Percentiles rank a stretch among this genome's conserved stretches.
phyloP scores from a whole-genome alignment of 2,888 invertebrate species.

The Ypsolopha scabrella region DNA sequence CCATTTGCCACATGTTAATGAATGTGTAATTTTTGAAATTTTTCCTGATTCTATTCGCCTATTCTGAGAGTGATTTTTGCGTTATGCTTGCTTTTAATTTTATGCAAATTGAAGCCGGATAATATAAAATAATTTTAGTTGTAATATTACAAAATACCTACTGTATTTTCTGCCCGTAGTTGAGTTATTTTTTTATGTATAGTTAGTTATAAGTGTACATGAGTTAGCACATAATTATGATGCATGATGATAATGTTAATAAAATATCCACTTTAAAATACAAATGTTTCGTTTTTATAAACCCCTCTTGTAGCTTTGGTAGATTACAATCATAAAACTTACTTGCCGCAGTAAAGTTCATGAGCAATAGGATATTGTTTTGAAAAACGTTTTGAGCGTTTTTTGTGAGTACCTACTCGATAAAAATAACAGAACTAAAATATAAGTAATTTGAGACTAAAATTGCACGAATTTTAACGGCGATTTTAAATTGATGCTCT shows the following conservation, averaged over 20 bases:
- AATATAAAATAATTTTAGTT: slow-evolving; percentile 53
- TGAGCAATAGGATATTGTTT: too few species aligned
- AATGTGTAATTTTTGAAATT: not conserved
- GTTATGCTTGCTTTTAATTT: slow-evolving; percentile 58
- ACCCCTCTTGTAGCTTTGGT: too few species aligned
- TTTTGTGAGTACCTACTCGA: too few species aligned
- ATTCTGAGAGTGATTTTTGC: slow-evolving; percentile 63
- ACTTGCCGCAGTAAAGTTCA: too few species aligned
- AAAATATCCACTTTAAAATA: slow-evolving; percentile 69
- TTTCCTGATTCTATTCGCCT: not conserved
- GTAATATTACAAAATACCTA: slow-evolving; percentile 57
- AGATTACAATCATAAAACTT: too few species aligned
- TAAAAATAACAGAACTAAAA: too few species aligned
- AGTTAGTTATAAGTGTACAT: slow-evolving; percentile 70
- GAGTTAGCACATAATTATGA: slow-evolving; percentile 68
- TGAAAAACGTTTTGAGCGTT: too few species aligned
- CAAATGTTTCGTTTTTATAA: slow-evolving; percentile 33
- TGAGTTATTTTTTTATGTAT: slow-evolving; percentile 70
- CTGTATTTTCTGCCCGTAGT: slow-evolving; percentile 66
- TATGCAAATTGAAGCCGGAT: slow-evolving; percentile 57
- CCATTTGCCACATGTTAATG: not conserved
- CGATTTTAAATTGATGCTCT: too few species aligned
- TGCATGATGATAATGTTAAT: slow-evolving; percentile 71
- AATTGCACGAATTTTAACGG: too few species aligned
- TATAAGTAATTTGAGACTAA: too few species aligned